phyloP scores from a whole-genome alignment of 2,888 invertebrate species.

The Mimas tiliae region DNA sequence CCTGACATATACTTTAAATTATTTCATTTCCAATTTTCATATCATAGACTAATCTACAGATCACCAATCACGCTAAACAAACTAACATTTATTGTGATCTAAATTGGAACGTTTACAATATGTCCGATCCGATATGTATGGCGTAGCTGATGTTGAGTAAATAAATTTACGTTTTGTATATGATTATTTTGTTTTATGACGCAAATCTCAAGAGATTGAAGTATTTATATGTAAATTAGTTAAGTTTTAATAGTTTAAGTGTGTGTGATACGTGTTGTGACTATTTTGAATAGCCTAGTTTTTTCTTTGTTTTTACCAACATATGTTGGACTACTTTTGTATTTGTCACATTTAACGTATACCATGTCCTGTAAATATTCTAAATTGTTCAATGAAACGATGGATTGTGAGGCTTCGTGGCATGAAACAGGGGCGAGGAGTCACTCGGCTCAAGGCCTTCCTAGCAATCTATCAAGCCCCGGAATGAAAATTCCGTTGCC shows the following conservation, averaged over 20 bases:
- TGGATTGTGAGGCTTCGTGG: slow-evolving; percentile 51
- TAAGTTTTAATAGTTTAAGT: slow-evolving; percentile 47
- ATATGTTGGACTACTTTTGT: slow-evolving; percentile 70
- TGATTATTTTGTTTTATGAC: slow-evolving; percentile 74
- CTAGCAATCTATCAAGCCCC: slow-evolving; percentile 63
- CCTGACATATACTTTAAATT: no score
- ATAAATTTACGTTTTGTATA: slow-evolving; percentile 76
- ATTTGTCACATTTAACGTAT: slow-evolving; percentile 51
- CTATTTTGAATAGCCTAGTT: slow-evolving; percentile 53
- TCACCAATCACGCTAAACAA: no score
- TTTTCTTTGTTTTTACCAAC: slow-evolving; percentile 66
- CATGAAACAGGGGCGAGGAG: slow-evolving; percentile 62
- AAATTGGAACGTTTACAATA: slow-evolving; percentile 27
- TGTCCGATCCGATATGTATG: slow-evolving; percentile 47
- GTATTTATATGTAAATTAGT: slow-evolving; percentile 42
- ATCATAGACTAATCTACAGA: no score
- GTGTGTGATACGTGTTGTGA: slow-evolving; percentile 48
- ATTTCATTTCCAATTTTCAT: no score
- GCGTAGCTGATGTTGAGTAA: slow-evolving; percentile 70
- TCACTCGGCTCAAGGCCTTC: slow-evolving; percentile 76
- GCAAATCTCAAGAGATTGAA: slow-evolving; percentile 75
- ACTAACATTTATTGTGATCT: no score
- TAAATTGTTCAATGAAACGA: slow-evolving; percentile 61
- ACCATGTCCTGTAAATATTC: slow-evolving; percentile 40
- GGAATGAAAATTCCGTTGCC: slow-evolving; percentile 81